Conservation (phyloP, 2,888 invertebrate genomes). For the Protodeltote pygarga region DNA sequence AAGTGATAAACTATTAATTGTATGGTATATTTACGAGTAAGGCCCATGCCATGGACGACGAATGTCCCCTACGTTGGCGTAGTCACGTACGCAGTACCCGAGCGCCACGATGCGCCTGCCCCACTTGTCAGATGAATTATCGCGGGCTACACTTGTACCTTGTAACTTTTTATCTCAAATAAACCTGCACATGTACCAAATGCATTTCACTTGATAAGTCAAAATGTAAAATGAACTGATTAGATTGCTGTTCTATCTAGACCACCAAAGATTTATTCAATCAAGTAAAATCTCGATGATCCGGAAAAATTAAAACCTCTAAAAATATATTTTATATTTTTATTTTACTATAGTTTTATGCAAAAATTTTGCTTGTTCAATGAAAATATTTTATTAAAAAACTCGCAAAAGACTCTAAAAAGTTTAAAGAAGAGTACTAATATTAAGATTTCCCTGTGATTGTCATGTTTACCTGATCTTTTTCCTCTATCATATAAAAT, state of each 20-base stretch:
- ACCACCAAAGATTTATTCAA: neutral
- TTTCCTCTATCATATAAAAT: slow-evolving; percentile 38
- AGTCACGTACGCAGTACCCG: slow-evolving; percentile 73
- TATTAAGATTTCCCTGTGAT: slow-evolving; percentile 13
- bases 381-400: too few relatives aligned
- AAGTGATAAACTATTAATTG: slow-evolving; percentile 46
- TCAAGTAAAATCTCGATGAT: neutral
- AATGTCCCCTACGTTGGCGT: slow-evolving; percentile 53
- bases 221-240: slow-evolving; percentile 16
- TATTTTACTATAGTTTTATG: too few relatives aligned
- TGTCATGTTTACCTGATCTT: slow-evolving; percentile 26
- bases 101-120: slow-evolving; percentile 35
- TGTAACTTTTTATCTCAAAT: slow-evolving; percentile 19
- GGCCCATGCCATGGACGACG: slow-evolving; percentile 64
- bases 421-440: too few relatives aligned
- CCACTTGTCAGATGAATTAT: slow-evolving; percentile 48
- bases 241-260: slow-evolving; percentile 8
- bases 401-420: too few relatives aligned
- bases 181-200: slow-evolving; percentile 14
- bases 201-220: slow-evolving; percentile 5
- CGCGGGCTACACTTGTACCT: slow-evolving; percentile 27
- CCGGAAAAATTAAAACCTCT: neutral
- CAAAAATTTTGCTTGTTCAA: too few relatives aligned
- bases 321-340: too few relatives aligned
- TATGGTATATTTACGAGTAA: slow-evolving; percentile 43